A percentile compares a stretch with the other conserved stretches of the same genome.
Evolutionary conservation across 2,888 invertebrate genomes (phyloP).

Genomic region (Caenorhabditis macrosperma): DNA sequence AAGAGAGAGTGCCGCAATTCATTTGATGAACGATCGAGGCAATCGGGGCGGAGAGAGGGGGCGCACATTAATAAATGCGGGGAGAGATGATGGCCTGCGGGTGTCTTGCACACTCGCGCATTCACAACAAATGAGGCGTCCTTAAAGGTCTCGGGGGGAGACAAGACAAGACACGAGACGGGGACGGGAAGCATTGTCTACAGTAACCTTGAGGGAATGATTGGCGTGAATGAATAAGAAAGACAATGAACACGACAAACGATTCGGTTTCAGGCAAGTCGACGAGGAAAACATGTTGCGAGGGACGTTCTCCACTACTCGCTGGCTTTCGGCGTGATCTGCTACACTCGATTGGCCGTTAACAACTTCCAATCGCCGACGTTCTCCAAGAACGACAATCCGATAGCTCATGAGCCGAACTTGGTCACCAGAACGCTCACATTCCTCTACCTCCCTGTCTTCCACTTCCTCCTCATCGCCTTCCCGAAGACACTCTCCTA

Average conservation of each 20-base stretch:
- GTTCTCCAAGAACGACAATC: constrained; percentile 93
- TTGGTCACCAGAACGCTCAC: constrained; percentile 88
- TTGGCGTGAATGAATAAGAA: constrained; percentile 20
- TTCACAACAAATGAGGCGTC: constrained; percentile 55
- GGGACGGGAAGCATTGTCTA: constrained; percentile 42
- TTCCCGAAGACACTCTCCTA: constrained; percentile 90
- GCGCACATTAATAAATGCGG: constrained; percentile 44
- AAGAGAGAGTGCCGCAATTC: background rate
- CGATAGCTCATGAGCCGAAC: constrained; percentile 90
- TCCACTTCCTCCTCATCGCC: constrained; percentile 90
- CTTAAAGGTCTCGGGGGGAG: constrained; percentile 29
- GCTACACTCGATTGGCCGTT: constrained; percentile 85
- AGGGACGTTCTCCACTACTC: constrained; percentile 11
- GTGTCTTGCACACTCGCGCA: constrained; percentile 41
- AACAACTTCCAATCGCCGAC: constrained; percentile 81
- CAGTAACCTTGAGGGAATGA: constrained; percentile 55
- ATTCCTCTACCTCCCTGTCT: constrained; percentile 92
- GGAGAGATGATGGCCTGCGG: background rate
- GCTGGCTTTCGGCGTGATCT: constrained; percentile 82
- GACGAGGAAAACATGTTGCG: constrained; percentile 21
- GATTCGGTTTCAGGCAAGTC: constrained; percentile 26
- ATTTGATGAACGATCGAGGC: constrained; percentile 7
- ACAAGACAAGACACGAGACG: background rate
- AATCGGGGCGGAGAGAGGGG: background rate
- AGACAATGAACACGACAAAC: constrained; percentile 4